Base-by-base conservation (phyloP, 2,113 vertebrate species). In the Pituophis catenifer region DNA sequence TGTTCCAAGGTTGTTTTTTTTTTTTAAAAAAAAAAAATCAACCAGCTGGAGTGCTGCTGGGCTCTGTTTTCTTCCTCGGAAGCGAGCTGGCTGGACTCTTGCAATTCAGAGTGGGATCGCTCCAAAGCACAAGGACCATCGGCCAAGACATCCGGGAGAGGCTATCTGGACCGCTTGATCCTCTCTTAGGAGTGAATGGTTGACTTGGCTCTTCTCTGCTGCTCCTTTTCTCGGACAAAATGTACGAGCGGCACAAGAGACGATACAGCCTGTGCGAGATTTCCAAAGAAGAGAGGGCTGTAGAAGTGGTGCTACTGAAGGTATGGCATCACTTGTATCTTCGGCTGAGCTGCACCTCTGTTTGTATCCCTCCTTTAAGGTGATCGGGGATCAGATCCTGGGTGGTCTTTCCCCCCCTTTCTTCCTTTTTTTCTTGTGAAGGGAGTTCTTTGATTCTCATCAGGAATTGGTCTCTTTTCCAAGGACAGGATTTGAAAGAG, bases 161-260 rank as follows among this genome's bases (percentile, higher is more conserved):
- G 59, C 97, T 94, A 50, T 96, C 96, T 96, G 97, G 93, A 9
- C 91, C 93, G 87, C 57, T 91, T 44, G 53, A 91, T n/a, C 89
- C 85, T 95, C 91, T 91, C 88, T 95, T 95, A 53, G 55, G 95
- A 93, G 95, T 96, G 97, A 96, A 97, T 97, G 96, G 96, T 96
- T 97, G 97, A 97, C 96, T 96, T 97, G 97, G 97, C 96, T 96
- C 95, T 96, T 58, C 90, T 93, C 86, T 91, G 89, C 90, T 19
- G 11, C 94, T 94, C 92, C 90, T 13, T 93, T 94, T 90, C 93
- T 90, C 91, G 94, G 97, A 95, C 97, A 98, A 97, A 95, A 99
- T 99, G 99, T 99, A 99, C 11, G 99, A 99, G n/a, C 98, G 99
- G 93, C 98, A 99, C 97, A 99, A 98, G 97, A 97, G 99, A 97